phyloP scores from a whole-genome alignment of 1,140 invertebrate genomes.

The Ceratoteleas bidentatus region DNA sequence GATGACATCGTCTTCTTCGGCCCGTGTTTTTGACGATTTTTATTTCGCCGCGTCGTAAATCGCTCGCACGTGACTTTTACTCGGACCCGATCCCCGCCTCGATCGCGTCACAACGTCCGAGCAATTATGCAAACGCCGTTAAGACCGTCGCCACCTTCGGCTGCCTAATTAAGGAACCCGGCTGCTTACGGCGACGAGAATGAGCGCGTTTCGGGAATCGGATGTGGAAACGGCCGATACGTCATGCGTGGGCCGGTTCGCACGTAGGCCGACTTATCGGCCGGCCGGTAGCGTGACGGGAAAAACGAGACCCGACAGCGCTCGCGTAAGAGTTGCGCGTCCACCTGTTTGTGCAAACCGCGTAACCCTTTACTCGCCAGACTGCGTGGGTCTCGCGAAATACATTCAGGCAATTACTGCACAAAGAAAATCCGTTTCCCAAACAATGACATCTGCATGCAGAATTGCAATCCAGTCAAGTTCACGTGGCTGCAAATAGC shows the following conservation, averaged over 20 bases:
- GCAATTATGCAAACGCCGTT: no score
- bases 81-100: no score
- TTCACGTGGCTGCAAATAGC: conserved; percentile 15
- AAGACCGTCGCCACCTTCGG: no score
- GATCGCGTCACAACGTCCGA: no score
- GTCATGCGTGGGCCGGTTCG: conserved; percentile 43
- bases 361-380: conserved; percentile 50
- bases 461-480: conserved; percentile 34
- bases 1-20: no score
- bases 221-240: conserved; percentile 34
- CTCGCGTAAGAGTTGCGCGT: conserved; percentile 46
- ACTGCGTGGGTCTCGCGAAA: conserved; percentile 47
- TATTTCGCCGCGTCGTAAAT: no score
- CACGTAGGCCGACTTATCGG: conserved; percentile 48
- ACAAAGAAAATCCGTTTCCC: conserved; percentile 41
- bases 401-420: conserved; percentile 34
- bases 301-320: conserved; percentile 49
- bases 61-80: no score
- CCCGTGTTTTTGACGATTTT: no score
- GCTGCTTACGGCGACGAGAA: conserved; percentile 10
- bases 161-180: conserved; percentile 23
- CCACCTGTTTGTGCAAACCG: conserved; percentile 55
- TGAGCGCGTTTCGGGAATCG: conserved; percentile 12
- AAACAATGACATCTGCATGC: conserved; percentile 36
- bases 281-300: conserved; percentile 35